Conservation (phyloP, 2,113 vertebrate genomes). For the Tragelaphus imberbis region DNA sequence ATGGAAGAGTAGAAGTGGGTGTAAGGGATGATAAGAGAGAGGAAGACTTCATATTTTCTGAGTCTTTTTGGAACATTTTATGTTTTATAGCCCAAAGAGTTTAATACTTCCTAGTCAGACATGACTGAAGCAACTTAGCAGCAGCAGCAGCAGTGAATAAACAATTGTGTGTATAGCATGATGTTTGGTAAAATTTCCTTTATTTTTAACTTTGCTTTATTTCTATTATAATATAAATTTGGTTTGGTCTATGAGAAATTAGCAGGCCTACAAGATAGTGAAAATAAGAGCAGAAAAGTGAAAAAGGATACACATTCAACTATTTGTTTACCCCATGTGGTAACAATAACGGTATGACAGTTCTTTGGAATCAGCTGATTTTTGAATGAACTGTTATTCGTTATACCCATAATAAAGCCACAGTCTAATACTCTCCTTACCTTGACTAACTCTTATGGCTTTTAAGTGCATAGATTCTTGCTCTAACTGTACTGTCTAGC, state of each 20-base stretch:
- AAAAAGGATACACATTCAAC: not conserved
- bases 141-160: not conserved
- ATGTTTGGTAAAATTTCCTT: not conserved
- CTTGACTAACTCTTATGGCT: not conserved
- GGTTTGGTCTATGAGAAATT: not conserved
- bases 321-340: not conserved
- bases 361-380: not conserved
- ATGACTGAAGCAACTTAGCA: too few relatives aligned
- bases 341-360: not conserved
- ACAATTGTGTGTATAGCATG: not conserved
- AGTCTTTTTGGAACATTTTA: constrained; percentile 1
- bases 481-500: not conserved
- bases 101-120: not conserved
- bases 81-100: not conserved
- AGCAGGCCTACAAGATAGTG: not conserved
- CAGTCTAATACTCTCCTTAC: not conserved
- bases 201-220: not conserved
- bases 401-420: not conserved
- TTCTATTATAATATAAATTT: not conserved
- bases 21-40: not conserved
- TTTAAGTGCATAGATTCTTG: not conserved
- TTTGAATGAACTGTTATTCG: not conserved
- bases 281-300: not conserved
- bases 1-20: constrained; percentile 26
- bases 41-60: not conserved